phyloP scores from a whole-genome alignment of 2,888 invertebrate species.

The Eupithecia tripunctaria region DNA sequence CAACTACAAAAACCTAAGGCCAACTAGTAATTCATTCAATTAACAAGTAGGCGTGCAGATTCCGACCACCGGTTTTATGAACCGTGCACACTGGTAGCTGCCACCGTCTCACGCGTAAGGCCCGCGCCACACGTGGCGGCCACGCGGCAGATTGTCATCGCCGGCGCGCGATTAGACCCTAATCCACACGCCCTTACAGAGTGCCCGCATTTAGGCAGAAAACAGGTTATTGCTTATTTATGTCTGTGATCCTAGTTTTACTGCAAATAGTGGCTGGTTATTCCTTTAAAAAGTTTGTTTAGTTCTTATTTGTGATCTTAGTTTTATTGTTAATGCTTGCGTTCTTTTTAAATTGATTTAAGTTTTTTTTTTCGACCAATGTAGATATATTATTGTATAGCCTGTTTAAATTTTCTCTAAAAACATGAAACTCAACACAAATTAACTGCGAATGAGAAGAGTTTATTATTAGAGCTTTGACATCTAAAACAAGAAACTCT shows the following conservation, averaged over 20 bases:
- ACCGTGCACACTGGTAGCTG: conserved; percentile 27
- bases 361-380: too few relatives aligned
- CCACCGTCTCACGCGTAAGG: conserved; percentile 50
- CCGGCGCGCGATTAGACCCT: conserved; percentile 76
- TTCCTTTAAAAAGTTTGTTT: background rate
- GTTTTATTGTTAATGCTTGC: background rate
- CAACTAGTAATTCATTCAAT: conserved; percentile 41
- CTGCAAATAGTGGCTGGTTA: background rate
- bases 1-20: background rate
- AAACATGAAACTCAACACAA: too few relatives aligned
- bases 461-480: too few relatives aligned
- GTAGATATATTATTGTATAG: too few relatives aligned
- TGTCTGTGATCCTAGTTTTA: background rate
- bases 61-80: conserved; percentile 40
- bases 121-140: conserved; percentile 60
- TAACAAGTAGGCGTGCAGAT: conserved; percentile 43
- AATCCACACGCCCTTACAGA: conserved; percentile 73
- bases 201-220: conserved; percentile 6
- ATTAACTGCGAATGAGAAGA: too few relatives aligned
- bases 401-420: too few relatives aligned
- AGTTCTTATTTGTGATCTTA: background rate
- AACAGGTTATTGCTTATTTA: conserved; percentile 3
- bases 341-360: too few relatives aligned
- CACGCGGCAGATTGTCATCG: conserved; percentile 76
- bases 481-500: too few relatives aligned